phyloP scores from a whole-genome alignment of 2,888 invertebrate genomes.

The Tetragonisca angustula region DNA sequence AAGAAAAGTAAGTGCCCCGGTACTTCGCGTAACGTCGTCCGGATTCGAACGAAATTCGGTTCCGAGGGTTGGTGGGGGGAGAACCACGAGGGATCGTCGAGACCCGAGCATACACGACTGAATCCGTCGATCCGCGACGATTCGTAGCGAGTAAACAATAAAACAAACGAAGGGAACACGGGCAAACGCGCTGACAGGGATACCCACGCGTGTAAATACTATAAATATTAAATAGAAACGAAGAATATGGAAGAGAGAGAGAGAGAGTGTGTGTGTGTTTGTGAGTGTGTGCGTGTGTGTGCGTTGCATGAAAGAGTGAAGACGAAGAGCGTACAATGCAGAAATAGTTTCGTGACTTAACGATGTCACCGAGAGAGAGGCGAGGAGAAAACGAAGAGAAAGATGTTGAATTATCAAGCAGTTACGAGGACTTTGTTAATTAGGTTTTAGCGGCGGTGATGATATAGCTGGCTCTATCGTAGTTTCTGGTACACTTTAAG shows the following conservation, averaged over 20 bases:
- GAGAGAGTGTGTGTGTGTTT: slow-evolving; percentile 9
- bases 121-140: neutral
- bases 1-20: neutral
- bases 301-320: neutral
- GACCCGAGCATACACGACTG: neutral
- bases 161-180: slow-evolving; percentile 8
- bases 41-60: neutral
- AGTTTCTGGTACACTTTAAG: slow-evolving; percentile 74
- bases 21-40: neutral
- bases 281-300: neutral
- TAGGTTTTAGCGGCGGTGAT: slow-evolving; percentile 78
- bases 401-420: slow-evolving; percentile 63
- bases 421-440: slow-evolving; percentile 77
- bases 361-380: slow-evolving; percentile 5
- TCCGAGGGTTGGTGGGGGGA: neutral
- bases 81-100: neutral
- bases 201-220: slow-evolving; percentile 60
- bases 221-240: slow-evolving; percentile 63
- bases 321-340: neutral
- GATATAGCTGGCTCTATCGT: slow-evolving; percentile 83
- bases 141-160: neutral
- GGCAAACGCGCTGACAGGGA: slow-evolving; percentile 55
- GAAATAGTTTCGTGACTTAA: slow-evolving; percentile 13
- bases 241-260: neutral
- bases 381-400: slow-evolving; percentile 24